A percentile compares a stretch with the other conserved stretches of the same genome.
phyloP scores from a whole-genome alignment of 2,113 vertebrate genomes.

The Panthera tigris region DNA sequence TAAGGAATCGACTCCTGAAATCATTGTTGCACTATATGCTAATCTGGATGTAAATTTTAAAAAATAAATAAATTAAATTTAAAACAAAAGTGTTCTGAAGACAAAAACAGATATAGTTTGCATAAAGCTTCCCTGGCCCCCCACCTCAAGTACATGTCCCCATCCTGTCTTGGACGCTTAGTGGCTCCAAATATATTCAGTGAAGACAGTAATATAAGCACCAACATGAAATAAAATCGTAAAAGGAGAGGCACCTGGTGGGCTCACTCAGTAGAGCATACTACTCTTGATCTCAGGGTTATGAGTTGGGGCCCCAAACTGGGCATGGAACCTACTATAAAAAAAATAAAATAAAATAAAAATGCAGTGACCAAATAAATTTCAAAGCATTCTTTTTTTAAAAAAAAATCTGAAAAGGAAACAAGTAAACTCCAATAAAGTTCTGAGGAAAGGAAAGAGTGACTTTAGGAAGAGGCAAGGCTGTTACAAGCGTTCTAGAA shows the following conservation, averaged over 20 bases:
- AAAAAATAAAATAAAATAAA: neutral
- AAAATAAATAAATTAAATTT: no score
- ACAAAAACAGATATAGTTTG: neutral
- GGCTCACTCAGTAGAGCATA: neutral
- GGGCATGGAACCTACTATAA: neutral
- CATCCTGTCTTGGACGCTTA: neutral
- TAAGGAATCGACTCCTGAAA: no score
- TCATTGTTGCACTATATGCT: no score
- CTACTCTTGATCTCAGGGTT: neutral
- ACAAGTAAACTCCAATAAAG: neutral
- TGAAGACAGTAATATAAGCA: neutral
- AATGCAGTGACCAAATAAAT: neutral
- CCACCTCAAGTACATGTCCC: neutral
- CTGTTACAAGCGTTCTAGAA: neutral
- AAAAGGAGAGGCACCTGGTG: neutral
- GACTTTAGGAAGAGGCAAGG: neutral
- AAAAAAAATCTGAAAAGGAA: neutral
- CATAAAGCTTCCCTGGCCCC: neutral
- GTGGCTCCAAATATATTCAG: neutral
- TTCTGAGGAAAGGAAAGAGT: neutral
- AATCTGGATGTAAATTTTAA: no score
- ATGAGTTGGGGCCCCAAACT: neutral
- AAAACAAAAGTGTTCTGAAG: neutral
- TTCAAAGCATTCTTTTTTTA: neutral
- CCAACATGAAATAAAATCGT: neutral